Percentiles rank a stretch among this genome's conserved stretches.
These are phyloP conservation scores for Sula dactylatra DNA, from an alignment of 2,113 vertebrate genomes.

Conservation along the genomic window DNA sequence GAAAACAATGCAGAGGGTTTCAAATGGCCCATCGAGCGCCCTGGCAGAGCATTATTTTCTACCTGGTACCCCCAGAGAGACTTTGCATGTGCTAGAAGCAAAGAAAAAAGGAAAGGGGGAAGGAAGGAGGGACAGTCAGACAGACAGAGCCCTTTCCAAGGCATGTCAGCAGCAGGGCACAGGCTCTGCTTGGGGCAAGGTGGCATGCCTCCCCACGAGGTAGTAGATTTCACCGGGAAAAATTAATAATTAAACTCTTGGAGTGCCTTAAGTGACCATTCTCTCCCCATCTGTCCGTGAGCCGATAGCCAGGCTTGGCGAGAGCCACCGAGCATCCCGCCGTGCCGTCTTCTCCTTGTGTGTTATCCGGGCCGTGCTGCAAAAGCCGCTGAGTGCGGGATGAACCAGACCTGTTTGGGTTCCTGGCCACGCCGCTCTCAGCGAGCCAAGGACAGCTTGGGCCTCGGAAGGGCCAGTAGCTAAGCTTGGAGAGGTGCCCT, in stretches of 20 bases:
- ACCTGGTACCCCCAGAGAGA: background rate
- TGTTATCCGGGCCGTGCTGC: background rate
- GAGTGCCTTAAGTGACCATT: background rate
- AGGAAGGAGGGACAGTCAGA: background rate
- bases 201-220: fast-evolving
- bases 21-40: background rate
- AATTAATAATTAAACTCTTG: background rate
- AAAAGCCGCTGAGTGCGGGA: background rate
- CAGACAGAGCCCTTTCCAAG: background rate
- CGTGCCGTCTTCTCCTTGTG: fast-evolving
- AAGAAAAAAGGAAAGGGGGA: background rate
- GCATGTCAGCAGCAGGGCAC: background rate
- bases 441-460: background rate
- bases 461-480: background rate
- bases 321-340: background rate
- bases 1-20: background rate
- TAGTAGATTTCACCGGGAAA: background rate
- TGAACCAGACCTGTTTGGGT: no score
- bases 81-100: background rate
- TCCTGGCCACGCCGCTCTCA: background rate
- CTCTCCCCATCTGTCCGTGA: background rate
- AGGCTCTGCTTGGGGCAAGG: background rate
- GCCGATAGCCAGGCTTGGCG: background rate
- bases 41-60: background rate
- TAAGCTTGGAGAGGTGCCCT: background rate